These are phyloP conservation scores for Steinernema scapterisci DNA, from an alignment of 2,888 invertebrate species.

Conservation along the genomic window DNA sequence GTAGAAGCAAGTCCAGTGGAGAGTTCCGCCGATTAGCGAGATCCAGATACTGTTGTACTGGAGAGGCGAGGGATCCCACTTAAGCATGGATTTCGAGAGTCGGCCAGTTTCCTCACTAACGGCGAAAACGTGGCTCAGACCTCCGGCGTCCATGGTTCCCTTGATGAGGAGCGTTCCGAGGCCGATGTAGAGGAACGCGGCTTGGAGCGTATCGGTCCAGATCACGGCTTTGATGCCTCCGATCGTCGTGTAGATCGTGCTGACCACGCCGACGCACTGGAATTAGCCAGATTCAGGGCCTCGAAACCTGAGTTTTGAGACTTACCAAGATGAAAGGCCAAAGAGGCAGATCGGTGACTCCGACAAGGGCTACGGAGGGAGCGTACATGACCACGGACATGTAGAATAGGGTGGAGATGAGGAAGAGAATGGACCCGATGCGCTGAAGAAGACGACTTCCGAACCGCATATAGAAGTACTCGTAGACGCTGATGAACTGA, in stretches of 20 bases:
- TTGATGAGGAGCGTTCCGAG: constrained; percentile 43
- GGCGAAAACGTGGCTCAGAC: constrained; percentile 39
- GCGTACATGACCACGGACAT: constrained; percentile 45
- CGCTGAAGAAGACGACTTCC: constrained; percentile 37
- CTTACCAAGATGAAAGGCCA: constrained; percentile 42
- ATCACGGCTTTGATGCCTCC: constrained; percentile 56
- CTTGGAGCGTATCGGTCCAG: constrained; percentile 49
- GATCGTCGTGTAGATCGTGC: constrained; percentile 48
- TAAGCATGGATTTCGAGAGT: constrained; percentile 37
- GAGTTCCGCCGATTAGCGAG: constrained; percentile 41
- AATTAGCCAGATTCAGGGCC: too few relatives aligned
- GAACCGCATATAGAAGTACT: constrained; percentile 48
- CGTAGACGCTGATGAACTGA: constrained; percentile 48
- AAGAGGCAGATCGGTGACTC: constrained; percentile 42
- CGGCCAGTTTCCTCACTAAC: constrained; percentile 41
- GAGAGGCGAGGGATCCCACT: constrained; percentile 38
- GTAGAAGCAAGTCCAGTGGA: constrained; percentile 44
- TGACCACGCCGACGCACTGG: constrained; percentile 43
- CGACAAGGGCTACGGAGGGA: constrained; percentile 45
- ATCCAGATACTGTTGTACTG: constrained; percentile 51
- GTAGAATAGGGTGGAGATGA: constrained; percentile 46
- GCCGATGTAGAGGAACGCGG: constrained; percentile 46
- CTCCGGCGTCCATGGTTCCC: constrained; percentile 48
- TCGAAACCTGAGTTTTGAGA: too few relatives aligned
- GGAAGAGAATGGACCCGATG: constrained; percentile 45